phyloP scores from a whole-genome alignment of 1,140 invertebrate species.

The Drosophila sp. region DNA sequence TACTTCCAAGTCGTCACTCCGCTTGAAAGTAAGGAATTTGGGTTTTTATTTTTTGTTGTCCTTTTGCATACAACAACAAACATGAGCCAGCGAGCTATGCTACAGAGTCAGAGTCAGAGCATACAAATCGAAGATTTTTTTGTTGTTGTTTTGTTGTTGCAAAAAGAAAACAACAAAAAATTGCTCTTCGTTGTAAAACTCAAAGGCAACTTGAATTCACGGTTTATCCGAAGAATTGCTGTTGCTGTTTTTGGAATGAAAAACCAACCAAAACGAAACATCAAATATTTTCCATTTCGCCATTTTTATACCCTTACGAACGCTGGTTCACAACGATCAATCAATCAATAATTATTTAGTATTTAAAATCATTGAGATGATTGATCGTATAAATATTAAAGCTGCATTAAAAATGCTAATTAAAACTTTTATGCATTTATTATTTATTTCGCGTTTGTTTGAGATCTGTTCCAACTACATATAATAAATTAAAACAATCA shows the following conservation, averaged over 20 bases:
- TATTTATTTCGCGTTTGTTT: too few relatives aligned
- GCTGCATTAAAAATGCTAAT: too few relatives aligned
- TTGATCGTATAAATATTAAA: too few relatives aligned
- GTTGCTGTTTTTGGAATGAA: slow-evolving; percentile 18
- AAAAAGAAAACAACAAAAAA: slow-evolving; percentile 11
- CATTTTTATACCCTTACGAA: not conserved
- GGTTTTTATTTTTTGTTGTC: not conserved
- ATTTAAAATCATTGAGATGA: too few relatives aligned
- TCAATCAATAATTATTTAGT: too few relatives aligned
- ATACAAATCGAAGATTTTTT: slow-evolving; percentile 45
- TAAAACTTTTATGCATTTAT: too few relatives aligned
- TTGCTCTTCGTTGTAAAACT: slow-evolving; percentile 27
- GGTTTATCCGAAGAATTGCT: slow-evolving; percentile 32
- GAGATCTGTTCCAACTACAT: too few relatives aligned
- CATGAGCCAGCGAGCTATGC: not conserved
- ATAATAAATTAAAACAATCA: too few relatives aligned
- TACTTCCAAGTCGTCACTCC: not conserved
- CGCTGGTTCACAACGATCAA: not conserved
- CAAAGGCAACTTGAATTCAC: slow-evolving; percentile 37
- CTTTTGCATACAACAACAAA: slow-evolving; percentile 6
- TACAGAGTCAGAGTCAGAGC: not conserved
- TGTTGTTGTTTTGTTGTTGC: not conserved
- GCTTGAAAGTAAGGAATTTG: not conserved
- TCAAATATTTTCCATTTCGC: not conserved
- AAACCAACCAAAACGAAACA: not conserved